Conservation (phyloP, 2,113 vertebrate genomes). For the Actenoides lindsayi region DNA sequence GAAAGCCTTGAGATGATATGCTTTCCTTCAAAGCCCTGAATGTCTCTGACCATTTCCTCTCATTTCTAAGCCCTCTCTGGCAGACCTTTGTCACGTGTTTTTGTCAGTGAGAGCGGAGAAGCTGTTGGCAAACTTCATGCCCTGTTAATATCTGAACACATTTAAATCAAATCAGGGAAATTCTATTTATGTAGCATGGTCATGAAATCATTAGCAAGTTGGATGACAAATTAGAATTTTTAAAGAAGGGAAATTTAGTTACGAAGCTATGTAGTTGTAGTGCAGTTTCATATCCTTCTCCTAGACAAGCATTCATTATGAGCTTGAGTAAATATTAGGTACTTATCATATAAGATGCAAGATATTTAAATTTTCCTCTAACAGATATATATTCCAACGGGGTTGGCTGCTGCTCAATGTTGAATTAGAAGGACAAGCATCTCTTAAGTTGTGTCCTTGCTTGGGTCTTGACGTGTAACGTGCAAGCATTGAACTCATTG, state of each 20-base stretch:
- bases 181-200: slow-evolving; percentile 57
- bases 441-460: neutral
- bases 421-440: neutral
- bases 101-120: neutral
- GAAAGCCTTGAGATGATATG: neutral
- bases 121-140: neutral
- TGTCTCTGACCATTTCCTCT: neutral
- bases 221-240: slow-evolving; percentile 46
- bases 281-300: slow-evolving; percentile 13
- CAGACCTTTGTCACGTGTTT: neutral
- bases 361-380: slow-evolving; percentile 22
- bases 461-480: neutral
- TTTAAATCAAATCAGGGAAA: slow-evolving; percentile 45
- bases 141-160: slow-evolving; percentile 26
- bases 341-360: slow-evolving; percentile 33
- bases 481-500: neutral
- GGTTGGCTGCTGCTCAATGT: neutral
- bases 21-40: neutral
- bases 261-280: slow-evolving; percentile 49
- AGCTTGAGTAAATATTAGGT: slow-evolving; percentile 56
- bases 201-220: slow-evolving; percentile 66
- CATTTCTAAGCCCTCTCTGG: neutral
- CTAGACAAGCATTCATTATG: slow-evolving; percentile 32
- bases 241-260: slow-evolving; percentile 55
- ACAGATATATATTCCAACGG: neutral